phyloP scores from a whole-genome alignment of 1,140 invertebrate genomes.

The Branchinecta lindahli region DNA sequence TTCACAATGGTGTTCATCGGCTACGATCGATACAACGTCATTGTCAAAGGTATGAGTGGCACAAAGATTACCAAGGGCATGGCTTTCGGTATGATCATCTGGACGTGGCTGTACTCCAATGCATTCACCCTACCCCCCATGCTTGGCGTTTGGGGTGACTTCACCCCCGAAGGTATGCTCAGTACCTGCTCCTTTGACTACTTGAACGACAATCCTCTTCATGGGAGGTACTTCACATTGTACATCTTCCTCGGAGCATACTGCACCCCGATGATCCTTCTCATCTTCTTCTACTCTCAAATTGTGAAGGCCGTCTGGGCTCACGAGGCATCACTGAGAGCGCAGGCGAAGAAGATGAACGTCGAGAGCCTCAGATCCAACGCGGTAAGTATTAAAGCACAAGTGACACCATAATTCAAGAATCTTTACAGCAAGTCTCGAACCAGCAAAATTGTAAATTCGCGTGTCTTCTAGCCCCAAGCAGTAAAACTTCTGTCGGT shows the following conservation, averaged over 20 bases:
- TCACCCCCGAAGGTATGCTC: constrained; percentile 74
- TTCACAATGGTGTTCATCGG: constrained; percentile 42
- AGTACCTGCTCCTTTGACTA: constrained; percentile 73
- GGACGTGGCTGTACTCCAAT: constrained; percentile 49
- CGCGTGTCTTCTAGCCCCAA: no score
- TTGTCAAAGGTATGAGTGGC: constrained; percentile 42
- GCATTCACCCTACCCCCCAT: constrained; percentile 53
- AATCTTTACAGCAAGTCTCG: no score
- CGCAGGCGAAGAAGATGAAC: constrained; percentile 73
- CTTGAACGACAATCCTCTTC: constrained; percentile 39
- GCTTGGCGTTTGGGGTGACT: constrained; percentile 59
- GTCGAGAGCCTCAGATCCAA: constrained; percentile 56
- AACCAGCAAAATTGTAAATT: no score
- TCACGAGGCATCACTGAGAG: constrained; percentile 62
- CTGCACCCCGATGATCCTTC: constrained; percentile 48
- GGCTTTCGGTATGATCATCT: constrained; percentile 47
- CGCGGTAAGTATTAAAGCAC: constrained; percentile 33
- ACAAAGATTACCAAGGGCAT: constrained; percentile 34
- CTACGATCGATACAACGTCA: constrained; percentile 67
- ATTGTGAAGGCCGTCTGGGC: constrained; percentile 59
- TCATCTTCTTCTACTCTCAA: constrained; percentile 60
- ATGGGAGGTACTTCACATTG: constrained; percentile 44
- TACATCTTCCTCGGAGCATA: constrained; percentile 53
- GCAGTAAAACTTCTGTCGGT: no score
- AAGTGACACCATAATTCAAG: no score